Percentiles rank a stretch among this genome's conserved stretches.
Conservation (phyloP, 2,888 invertebrate species). For the Lottia gigantea region DNA sequence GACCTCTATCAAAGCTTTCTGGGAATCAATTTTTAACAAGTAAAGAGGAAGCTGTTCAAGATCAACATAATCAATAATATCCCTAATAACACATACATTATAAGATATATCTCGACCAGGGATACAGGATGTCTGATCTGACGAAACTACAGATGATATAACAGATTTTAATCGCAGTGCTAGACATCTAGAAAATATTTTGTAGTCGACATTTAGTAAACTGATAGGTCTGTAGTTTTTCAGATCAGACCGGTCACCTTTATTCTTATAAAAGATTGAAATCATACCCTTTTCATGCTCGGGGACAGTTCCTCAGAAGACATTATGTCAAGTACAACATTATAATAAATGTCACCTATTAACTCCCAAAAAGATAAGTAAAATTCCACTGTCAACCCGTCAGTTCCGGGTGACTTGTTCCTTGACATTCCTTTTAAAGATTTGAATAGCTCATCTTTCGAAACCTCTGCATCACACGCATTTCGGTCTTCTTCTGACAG, state of each 20-base stretch:
- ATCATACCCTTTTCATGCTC: too few species aligned
- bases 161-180: slow-evolving; percentile 30
- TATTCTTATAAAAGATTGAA: too few species aligned
- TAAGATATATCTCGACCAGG: slow-evolving; percentile 38
- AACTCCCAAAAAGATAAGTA: too few species aligned
- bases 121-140: slow-evolving; percentile 38
- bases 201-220: slow-evolving; percentile 36
- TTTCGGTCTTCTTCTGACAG: slow-evolving; percentile 8
- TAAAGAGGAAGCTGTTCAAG: slow-evolving; percentile 30
- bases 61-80: slow-evolving; percentile 35
- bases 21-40: slow-evolving; percentile 39
- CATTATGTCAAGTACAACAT: background rate
- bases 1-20: slow-evolving; percentile 43
- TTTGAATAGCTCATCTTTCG: background rate
- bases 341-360: too few species aligned
- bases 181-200: slow-evolving; percentile 37
- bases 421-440: slow-evolving; percentile 12
- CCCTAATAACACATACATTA: slow-evolving; percentile 34
- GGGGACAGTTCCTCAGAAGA: too few species aligned
- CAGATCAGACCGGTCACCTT: slow-evolving; percentile 16
- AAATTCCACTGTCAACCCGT: too few species aligned
- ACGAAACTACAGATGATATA: slow-evolving; percentile 27
- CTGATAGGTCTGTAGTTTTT: slow-evolving; percentile 41
- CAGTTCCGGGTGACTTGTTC: slow-evolving; percentile 13
- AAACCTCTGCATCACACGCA: background rate